Conservation (phyloP, 2,797 vertebrate genomes). For the Syngnathus rostellatus region DNA sequence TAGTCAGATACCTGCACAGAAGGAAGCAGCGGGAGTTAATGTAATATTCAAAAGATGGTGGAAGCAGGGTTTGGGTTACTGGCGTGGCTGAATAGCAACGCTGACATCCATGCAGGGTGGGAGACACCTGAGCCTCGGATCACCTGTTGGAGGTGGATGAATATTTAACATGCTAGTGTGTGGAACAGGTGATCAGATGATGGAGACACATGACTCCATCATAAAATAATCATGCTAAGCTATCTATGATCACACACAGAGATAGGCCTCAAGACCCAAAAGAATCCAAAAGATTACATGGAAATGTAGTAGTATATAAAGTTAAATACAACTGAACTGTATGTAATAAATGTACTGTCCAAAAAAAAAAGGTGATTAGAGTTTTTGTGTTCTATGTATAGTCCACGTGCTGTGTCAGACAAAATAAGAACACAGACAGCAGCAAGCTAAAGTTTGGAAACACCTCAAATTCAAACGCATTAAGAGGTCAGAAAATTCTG, state of each 20-base stretch:
- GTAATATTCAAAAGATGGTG: conserved; percentile 6
- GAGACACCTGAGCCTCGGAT: conserved; percentile 2
- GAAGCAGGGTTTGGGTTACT: conserved; percentile 1
- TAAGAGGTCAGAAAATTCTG: no score
- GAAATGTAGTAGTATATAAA: not conserved
- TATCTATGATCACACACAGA: not conserved
- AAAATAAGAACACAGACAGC: no score
- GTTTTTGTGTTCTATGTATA: not conserved
- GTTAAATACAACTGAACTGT: not conserved
- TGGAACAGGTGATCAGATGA: conserved; percentile 2
- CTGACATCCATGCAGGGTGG: not conserved
- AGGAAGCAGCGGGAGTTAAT: not conserved
- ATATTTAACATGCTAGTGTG: not conserved
- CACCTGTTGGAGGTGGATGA: not conserved
- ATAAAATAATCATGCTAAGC: not conserved
- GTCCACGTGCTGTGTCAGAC: no score
- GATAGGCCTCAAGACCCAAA: no score
- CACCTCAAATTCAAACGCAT: no score
- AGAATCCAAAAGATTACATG: no score
- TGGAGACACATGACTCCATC: not conserved
- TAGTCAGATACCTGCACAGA: conserved; percentile 4
- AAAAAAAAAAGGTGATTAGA: not conserved
- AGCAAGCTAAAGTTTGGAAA: no score
- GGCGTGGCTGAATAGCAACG: not conserved
- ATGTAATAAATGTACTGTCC: not conserved